These are phyloP conservation scores for Esperia sulphurella DNA, from an alignment of 2,888 invertebrate species.

Conservation along the genomic window DNA sequence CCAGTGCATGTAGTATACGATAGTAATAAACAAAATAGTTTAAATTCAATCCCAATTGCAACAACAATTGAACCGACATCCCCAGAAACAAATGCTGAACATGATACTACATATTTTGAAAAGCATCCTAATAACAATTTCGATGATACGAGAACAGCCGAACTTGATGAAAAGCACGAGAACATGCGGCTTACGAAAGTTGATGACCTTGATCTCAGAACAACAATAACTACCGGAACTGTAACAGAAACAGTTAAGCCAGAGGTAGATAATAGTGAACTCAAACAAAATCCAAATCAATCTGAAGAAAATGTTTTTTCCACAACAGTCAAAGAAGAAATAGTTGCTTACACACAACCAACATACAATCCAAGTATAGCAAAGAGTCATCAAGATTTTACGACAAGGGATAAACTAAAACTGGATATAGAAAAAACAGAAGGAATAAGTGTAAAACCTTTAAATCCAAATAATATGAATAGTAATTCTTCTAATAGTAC, in stretches of 20 bases:
- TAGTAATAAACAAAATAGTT: background rate
- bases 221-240: background rate
- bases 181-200: background rate
- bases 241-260: too few species aligned
- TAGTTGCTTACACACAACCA: background rate
- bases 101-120: too few species aligned
- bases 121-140: background rate
- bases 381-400: background rate
- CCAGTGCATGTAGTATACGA: constrained; percentile 24
- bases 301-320: background rate
- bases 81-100: too few species aligned
- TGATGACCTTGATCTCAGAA: background rate
- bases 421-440: background rate
- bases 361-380: background rate
- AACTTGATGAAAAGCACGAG: background rate
- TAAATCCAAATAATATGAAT: background rate
- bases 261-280: too few species aligned
- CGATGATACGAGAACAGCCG: background rate
- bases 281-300: background rate
- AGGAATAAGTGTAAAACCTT: background rate
- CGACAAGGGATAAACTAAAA: background rate
- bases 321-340: too few species aligned
- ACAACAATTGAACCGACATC: too few species aligned
- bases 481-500: background rate
- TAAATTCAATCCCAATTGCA: too few species aligned